Conservation (phyloP, 2,888 invertebrate genomes). For the Strigamia transsilvanica region DNA sequence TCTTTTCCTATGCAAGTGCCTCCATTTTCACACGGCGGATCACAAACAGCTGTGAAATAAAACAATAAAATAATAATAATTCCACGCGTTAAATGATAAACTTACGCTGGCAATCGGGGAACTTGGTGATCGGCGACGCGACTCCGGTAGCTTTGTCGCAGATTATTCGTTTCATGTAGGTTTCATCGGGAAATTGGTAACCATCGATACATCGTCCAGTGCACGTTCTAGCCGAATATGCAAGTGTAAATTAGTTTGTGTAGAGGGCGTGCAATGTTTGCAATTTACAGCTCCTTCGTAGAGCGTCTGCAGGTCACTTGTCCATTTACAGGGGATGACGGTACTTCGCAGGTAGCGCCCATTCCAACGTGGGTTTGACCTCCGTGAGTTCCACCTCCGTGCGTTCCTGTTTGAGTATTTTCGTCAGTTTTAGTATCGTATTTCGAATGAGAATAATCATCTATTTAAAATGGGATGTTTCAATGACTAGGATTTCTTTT, state of each 20-base stretch:
- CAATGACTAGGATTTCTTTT: neutral
- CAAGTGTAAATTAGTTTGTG: neutral
- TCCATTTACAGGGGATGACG: neutral
- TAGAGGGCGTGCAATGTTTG: neutral
- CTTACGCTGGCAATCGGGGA: conserved; percentile 73
- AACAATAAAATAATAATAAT: conserved; percentile 5
- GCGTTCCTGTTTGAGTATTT: too few relatives aligned
- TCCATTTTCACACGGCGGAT: conserved; percentile 79
- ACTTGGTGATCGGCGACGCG: conserved; percentile 56
- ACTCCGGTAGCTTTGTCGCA: conserved; percentile 57
- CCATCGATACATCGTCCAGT: conserved; percentile 57
- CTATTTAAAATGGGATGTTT: too few relatives aligned
- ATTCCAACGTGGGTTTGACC: neutral
- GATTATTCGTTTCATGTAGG: conserved; percentile 54
- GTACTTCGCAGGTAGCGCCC: neutral
- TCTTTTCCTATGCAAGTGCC: conserved; percentile 82
- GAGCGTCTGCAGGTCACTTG: neutral
- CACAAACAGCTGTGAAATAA: conserved; percentile 69
- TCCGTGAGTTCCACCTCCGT: neutral
- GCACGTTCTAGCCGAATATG: conserved; percentile 56
- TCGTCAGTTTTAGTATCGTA: too few relatives aligned
- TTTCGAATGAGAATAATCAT: too few relatives aligned
- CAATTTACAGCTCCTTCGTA: neutral
- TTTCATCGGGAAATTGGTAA: conserved; percentile 57
- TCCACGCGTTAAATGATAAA: neutral